Conservation (phyloP, 2,888 invertebrate genomes). For the Macrophya annulata region DNA sequence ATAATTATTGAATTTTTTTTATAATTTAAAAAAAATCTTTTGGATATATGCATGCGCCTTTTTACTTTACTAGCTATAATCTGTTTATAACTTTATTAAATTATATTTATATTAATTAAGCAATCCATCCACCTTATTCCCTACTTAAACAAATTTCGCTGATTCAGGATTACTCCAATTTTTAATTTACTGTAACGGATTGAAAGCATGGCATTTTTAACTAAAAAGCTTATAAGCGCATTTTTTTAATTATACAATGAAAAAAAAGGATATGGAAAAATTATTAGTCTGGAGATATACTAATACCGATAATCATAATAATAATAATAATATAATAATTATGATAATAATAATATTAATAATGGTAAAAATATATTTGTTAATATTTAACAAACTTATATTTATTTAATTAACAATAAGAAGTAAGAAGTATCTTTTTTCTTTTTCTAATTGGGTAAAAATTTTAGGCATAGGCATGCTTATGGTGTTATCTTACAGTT, state of each 20-base stretch:
- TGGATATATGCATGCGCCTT: neutral
- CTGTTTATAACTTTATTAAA: neutral
- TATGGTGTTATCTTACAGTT: neutral
- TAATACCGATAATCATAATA: neutral
- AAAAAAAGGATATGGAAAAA: neutral
- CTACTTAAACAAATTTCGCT: neutral
- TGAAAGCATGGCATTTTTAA: neutral
- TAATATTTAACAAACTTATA: neutral
- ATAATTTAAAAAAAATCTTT: neutral
- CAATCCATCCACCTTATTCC: neutral
- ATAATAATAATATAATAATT: neutral
- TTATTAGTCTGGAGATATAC: neutral
- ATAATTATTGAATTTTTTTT: neutral
- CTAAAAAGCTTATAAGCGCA: neutral
- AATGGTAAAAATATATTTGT: slow-evolving; percentile 12
- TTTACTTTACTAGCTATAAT: neutral
- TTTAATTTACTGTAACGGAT: neutral
- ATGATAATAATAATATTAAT: neutral
- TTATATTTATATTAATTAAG: neutral
- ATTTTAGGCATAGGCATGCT: neutral
- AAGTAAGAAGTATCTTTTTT: neutral
- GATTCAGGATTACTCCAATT: neutral
- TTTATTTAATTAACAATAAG: neutral
- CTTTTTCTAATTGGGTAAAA: neutral
- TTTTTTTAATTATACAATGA: neutral